These are phyloP conservation scores for Phenganax subtilis DNA, from an alignment of 92 coral and sea anemone genomes.

Conservation along the genomic window DNA sequence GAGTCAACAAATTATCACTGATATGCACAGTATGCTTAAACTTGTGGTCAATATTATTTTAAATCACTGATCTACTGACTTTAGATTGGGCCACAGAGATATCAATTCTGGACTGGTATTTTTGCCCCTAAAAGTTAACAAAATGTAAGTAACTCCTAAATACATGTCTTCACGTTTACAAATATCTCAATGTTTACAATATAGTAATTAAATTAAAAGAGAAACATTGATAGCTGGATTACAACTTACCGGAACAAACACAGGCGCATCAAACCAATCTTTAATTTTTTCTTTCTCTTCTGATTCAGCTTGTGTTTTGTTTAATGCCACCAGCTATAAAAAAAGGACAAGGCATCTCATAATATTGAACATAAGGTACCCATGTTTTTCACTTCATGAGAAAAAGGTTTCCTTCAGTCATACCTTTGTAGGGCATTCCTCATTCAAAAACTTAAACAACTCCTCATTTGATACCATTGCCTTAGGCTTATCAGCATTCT, in stretches of 20 bases:
- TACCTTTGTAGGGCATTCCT: slow-evolving; percentile 35
- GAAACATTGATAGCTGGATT: background rate
- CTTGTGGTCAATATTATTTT: background rate
- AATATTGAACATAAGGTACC: background rate
- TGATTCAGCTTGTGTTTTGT: slow-evolving; percentile 43
- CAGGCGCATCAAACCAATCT: slow-evolving; percentile 83
- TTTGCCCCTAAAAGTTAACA: slow-evolving; percentile 20
- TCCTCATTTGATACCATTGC: background rate
- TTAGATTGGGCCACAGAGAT: background rate
- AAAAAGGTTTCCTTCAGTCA: background rate
- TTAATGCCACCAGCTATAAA: slow-evolving; percentile 61
- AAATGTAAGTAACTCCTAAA: background rate
- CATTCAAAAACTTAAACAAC: slow-evolving; percentile 7
- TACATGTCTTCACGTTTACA: background rate
- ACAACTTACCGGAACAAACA: slow-evolving; percentile 70
- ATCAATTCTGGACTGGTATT: slow-evolving; percentile 22
- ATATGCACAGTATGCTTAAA: background rate
- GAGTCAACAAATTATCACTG: no score
- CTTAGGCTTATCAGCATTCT: background rate
- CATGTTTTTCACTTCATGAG: background rate
- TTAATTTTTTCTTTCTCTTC: slow-evolving; percentile 31
- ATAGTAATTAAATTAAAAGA: background rate
- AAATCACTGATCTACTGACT: background rate
- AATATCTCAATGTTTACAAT: background rate
- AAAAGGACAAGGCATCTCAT: background rate